Conservation (phyloP, 2,113 vertebrate species). For the Eulemur macaco region DNA sequence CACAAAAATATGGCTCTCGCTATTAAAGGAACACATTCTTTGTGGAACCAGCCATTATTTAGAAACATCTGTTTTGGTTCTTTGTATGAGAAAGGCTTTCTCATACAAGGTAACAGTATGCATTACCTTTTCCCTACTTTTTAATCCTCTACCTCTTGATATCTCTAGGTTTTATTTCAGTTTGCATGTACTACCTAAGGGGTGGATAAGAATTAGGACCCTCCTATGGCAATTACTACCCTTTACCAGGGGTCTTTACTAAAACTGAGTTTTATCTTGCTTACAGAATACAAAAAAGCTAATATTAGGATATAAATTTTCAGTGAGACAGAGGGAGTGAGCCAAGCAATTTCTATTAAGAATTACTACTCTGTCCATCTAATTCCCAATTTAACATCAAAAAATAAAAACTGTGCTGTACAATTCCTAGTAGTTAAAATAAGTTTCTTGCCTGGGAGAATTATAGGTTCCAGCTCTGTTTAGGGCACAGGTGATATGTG, state of each 20-base stretch:
- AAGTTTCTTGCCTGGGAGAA: slow-evolving; percentile 48
- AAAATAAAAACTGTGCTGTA: slow-evolving; percentile 26
- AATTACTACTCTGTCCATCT: slow-evolving; percentile 42
- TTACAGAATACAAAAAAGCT: slow-evolving; percentile 43
- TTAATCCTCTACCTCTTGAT: background rate
- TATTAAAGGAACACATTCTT: slow-evolving; percentile 74
- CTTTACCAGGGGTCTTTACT: background rate
- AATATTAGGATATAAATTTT: slow-evolving; percentile 25
- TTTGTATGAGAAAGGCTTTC: slow-evolving; percentile 47
- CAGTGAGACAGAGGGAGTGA: background rate
- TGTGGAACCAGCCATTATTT: slow-evolving; percentile 61
- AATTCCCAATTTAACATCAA: slow-evolving; percentile 67
- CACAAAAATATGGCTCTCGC: slow-evolving; percentile 78
- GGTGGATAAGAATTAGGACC: background rate
- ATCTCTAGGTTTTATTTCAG: background rate
- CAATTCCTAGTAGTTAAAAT: slow-evolving; percentile 58
- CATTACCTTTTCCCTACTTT: slow-evolving; percentile 29
- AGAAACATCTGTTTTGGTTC: slow-evolving; percentile 64
- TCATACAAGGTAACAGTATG: slow-evolving; percentile 7
- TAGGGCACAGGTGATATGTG: slow-evolving; percentile 68
- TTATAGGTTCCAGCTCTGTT: slow-evolving; percentile 52
- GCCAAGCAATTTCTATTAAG: slow-evolving; percentile 27
- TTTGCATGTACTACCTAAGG: background rate
- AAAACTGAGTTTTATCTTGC: slow-evolving; percentile 32
- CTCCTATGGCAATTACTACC: background rate